phyloP scores from a whole-genome alignment of 1,140 invertebrate genomes.

The Agraylea sexmaculata region DNA sequence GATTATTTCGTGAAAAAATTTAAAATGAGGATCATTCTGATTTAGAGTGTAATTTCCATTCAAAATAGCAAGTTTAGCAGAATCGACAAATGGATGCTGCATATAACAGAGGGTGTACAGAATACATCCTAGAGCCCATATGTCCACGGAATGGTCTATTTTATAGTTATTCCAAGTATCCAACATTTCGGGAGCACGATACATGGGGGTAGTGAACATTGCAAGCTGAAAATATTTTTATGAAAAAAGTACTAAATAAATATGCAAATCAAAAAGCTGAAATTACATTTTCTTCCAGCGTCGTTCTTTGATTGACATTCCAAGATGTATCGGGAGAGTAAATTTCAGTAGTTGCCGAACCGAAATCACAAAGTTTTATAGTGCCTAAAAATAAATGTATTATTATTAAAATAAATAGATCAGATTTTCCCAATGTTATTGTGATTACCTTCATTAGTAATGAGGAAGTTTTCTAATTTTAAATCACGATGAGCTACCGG shows the following conservation, averaged over 20 bases:
- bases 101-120: slow-evolving; percentile 86
- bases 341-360: slow-evolving; percentile 81
- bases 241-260: too few species aligned
- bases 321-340: slow-evolving; percentile 78
- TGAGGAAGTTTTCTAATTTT: slow-evolving; percentile 62
- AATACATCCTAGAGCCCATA: slow-evolving; percentile 96
- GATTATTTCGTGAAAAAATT: slow-evolving; percentile 84
- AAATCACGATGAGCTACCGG: slow-evolving; percentile 90
- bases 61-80: slow-evolving; percentile 87
- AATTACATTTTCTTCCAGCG: slow-evolving; percentile 89
- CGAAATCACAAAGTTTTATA: slow-evolving; percentile 98
- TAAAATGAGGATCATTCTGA: slow-evolving; percentile 62
- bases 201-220: slow-evolving; percentile 76
- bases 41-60: slow-evolving; percentile 91
- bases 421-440: not conserved
- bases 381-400: slow-evolving; percentile 42
- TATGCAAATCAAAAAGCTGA: too few species aligned
- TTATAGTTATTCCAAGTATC: slow-evolving; percentile 95
- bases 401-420: not conserved
- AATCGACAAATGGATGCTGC: slow-evolving; percentile 95
- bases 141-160: slow-evolving; percentile 79
- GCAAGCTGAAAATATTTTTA: slow-evolving; percentile 46
- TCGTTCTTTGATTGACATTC: slow-evolving; percentile 81
- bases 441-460: slow-evolving; percentile 39
- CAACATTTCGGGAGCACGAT: slow-evolving; percentile 89